Percentiles rank a stretch among this genome's conserved stretches.
These are phyloP conservation scores for Molossus molossus DNA, from an alignment of 2,797 vertebrate genomes.

Conservation along the genomic window DNA sequence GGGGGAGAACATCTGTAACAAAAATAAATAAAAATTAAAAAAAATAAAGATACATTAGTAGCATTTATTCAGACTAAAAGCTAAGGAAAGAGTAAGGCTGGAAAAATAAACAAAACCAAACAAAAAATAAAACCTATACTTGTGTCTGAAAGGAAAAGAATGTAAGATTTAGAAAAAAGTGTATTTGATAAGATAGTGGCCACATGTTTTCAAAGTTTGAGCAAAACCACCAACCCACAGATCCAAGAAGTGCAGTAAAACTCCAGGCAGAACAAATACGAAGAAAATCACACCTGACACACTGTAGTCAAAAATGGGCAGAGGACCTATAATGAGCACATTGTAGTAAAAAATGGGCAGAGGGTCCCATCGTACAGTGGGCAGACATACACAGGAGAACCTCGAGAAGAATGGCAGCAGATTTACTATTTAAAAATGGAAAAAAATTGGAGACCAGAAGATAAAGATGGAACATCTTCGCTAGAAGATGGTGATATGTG, in stretches of 20 bases:
- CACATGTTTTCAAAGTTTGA: neutral
- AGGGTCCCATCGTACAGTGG: neutral
- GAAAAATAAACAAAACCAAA: neutral
- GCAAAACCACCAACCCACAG: neutral
- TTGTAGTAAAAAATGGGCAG: too few species aligned
- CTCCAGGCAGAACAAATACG: neutral
- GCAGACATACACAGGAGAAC: neutral
- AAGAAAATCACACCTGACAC: neutral
- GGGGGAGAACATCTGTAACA: too few species aligned
- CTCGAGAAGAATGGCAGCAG: neutral
- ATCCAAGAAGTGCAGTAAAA: slow-evolving; percentile 9
- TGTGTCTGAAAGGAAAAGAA: neutral
- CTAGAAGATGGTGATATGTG: neutral
- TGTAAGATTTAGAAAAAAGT: neutral
- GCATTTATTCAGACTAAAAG: neutral
- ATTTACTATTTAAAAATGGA: neutral
- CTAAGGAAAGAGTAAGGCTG: neutral
- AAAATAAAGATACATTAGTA: neutral
- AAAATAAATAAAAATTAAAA: too few species aligned
- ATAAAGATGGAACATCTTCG: neutral
- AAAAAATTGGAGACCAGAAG: neutral
- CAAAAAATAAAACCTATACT: neutral
- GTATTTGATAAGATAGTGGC: neutral
- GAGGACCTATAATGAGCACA: too few species aligned
- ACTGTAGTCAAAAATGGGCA: too few species aligned